Base-by-base conservation (phyloP, 2,888 invertebrate genomes). In the Cylindroiulus punctatus region DNA sequence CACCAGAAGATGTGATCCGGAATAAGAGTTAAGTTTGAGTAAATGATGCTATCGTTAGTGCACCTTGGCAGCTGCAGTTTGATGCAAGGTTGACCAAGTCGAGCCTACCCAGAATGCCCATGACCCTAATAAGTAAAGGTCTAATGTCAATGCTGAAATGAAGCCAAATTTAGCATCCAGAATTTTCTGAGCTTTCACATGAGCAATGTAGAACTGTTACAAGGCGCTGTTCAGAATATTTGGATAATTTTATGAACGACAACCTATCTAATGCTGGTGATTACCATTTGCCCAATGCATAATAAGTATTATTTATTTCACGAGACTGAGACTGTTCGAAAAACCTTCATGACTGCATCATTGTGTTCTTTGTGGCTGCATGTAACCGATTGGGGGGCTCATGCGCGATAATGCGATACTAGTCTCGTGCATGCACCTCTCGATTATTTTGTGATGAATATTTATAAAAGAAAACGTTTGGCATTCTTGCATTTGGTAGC, bases 391-490 rank as follows among this genome's bases (percentile, higher is more conserved):
- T 14, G 1, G 14, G 36, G 14, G 12, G 76, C 76, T 76, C 30
- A 30, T 26, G 30, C 14, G 30, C 30, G 17, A 76, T 14, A 14
- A 1, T 30, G 12, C 30, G 17, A 0, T 76, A 30, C 76, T 76
- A 76, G 76, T 76, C 76, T 76, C 26, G 76, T 30, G 17, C 30
- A 26, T 3, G 65, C 7, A n/a, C 65, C 26, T 22, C 65, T 26
- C n/a, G 52, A 10, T 65, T 26, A 65, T 26, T 65, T 76, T 76
- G 76, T 76, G 76, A 76, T 76, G 76, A 76, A 76, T 76, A 76
- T 30, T 76, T 76, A 30, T 76, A 76, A 76, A 1, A 8, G 76
- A 14, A 76, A 30, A 3, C 76, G 3, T 76, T 30, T 76, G 76
- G 76, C 30, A 30, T 30, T 12, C 76, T 76, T 76, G 76, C 76